A percentile compares a stretch with the other conserved stretches of the same genome.
phyloP scores from a whole-genome alignment of 1,140 invertebrate genomes.

The Tetranychus urticae region DNA sequence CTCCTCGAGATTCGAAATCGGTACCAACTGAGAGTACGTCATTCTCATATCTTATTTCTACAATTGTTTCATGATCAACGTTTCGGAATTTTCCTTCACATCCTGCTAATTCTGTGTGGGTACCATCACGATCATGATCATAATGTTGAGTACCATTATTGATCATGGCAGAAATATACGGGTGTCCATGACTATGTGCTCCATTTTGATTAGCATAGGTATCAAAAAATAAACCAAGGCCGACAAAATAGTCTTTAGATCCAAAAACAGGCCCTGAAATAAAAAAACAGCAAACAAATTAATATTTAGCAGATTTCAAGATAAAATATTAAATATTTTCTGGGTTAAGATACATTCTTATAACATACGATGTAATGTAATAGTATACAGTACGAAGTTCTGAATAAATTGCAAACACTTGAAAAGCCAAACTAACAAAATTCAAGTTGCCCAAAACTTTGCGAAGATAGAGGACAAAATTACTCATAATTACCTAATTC shows the following conservation, averaged over 20 bases:
- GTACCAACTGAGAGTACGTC: conserved; percentile 31
- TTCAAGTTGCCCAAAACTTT: too few relatives aligned
- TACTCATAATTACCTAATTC: conserved; percentile 26
- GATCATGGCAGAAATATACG: conserved; percentile 93
- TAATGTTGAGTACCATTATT: conserved; percentile 86
- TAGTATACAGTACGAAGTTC: too few relatives aligned
- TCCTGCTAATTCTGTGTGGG: conserved; percentile 81
- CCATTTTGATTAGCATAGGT: conserved; percentile 99
- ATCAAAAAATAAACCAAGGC: conserved; percentile 79
- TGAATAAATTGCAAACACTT: too few relatives aligned
- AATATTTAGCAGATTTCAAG: not conserved
- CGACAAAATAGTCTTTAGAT: conserved; percentile 70
- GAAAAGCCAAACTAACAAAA: too few relatives aligned
- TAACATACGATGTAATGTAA: not conserved
- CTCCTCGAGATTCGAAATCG: conserved; percentile 68
- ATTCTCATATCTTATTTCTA: conserved; percentile 72
- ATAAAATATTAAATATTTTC: not conserved
- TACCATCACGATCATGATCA: conserved; percentile 94
- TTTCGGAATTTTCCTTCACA: conserved; percentile 86
- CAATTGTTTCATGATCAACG: conserved; percentile 63
- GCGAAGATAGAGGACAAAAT: not conserved
- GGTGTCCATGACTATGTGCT: conserved; percentile 93
- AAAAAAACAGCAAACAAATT: conserved; percentile 4
- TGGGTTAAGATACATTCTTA: not conserved
- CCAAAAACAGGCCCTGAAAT: conserved; percentile 69